Percentiles rank a stretch among this genome's conserved stretches.
Conservation (phyloP, 2,113 vertebrate genomes). For the Grantiella picta region DNA sequence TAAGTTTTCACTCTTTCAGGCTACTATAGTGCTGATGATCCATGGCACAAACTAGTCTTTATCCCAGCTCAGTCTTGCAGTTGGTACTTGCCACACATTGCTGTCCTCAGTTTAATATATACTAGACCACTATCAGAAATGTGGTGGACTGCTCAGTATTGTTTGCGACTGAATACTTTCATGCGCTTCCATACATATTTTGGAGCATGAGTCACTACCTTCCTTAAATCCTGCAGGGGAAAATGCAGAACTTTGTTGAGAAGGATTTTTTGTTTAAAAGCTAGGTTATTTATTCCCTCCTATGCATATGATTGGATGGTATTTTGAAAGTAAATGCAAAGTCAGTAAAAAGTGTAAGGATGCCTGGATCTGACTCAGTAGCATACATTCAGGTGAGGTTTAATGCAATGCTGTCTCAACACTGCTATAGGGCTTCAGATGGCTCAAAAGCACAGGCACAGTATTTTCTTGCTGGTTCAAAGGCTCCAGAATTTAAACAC, state of each 20-base stretch:
- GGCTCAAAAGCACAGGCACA: neutral
- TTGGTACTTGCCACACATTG: neutral
- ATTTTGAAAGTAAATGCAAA: neutral
- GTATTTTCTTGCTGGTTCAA: neutral
- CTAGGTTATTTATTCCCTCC: neutral
- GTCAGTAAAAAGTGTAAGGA: neutral
- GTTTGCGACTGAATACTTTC: neutral
- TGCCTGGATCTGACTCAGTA: neutral
- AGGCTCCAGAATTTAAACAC: neutral
- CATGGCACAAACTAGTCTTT: neutral
- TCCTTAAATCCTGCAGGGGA: neutral
- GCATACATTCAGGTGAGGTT: neutral
- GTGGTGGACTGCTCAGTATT: neutral
- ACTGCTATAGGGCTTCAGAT: neutral
- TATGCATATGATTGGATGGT: neutral
- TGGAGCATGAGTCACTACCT: neutral
- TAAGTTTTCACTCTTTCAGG: neutral
- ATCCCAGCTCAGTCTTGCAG: neutral
- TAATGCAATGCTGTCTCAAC: neutral
- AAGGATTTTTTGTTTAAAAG: neutral
- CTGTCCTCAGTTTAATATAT: neutral
- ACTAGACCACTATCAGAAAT: neutral
- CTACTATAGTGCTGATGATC: neutral
- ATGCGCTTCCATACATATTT: neutral
- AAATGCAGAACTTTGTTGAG: neutral